These are phyloP conservation scores for Venustoraphidia nigricollis DNA, from an alignment of 2,888 invertebrate species.

Conservation along the genomic window DNA sequence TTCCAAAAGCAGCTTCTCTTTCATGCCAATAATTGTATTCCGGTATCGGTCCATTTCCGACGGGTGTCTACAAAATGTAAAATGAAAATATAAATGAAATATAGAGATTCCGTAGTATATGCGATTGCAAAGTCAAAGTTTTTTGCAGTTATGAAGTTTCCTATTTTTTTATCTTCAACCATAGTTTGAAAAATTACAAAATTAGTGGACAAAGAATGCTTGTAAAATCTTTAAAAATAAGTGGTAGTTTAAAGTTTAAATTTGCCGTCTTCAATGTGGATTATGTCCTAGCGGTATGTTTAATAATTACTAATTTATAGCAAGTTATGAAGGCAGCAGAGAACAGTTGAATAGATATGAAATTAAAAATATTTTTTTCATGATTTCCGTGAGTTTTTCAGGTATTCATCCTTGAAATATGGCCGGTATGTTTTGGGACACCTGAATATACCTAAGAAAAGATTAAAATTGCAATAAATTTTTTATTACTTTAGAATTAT, in stretches of 20 bases:
- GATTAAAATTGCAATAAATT: neutral
- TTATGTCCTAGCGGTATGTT: too few species aligned
- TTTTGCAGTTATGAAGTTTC: too few species aligned
- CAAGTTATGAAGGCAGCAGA: too few species aligned
- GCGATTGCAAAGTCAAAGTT: too few species aligned
- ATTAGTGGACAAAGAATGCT: neutral
- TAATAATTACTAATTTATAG: too few species aligned
- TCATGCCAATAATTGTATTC: constrained; percentile 81
- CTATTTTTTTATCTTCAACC: neutral
- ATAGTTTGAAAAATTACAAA: neutral
- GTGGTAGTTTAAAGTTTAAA: too few species aligned
- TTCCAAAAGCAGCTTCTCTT: constrained; percentile 59
- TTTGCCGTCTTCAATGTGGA: too few species aligned
- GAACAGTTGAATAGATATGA: too few species aligned
- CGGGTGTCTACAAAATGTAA: constrained; percentile 30
- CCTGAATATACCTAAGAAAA: neutral
- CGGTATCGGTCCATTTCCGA: constrained; percentile 64
- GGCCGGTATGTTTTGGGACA: neutral
- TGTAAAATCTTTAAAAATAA: neutral
- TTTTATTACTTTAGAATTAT: constrained; percentile 32
- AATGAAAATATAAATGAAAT: too few species aligned
- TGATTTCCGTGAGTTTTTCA: too few species aligned
- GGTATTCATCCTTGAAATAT: neutral
- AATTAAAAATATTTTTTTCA: neutral
- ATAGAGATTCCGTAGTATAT: too few species aligned